A percentile compares a stretch with the other conserved stretches of the same genome.
Evolutionary conservation across 2,888 invertebrate species (phyloP).

Genomic region (Thecocarcelia acutangulata): DNA sequence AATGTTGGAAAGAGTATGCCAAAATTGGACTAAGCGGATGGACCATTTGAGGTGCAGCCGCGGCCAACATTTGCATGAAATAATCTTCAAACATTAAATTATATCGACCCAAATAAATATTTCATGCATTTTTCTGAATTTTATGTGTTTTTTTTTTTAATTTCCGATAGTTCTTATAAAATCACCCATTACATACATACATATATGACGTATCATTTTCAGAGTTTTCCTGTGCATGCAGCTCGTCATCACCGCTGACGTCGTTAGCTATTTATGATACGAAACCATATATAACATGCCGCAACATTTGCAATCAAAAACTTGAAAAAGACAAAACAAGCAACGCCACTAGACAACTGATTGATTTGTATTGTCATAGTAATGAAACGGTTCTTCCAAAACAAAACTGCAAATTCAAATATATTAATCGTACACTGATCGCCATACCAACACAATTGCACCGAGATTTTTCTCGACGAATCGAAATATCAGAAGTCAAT

Average conservation of each 20-base stretch:
- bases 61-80: no score
- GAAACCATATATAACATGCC: constrained; percentile 76
- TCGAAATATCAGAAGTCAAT: constrained; percentile 67
- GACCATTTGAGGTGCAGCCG: no score
- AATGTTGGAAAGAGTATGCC: no score
- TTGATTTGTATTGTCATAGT: constrained; percentile 44
- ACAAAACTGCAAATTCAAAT: constrained; percentile 74
- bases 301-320: constrained; percentile 71
- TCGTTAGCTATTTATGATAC: constrained; percentile 74
- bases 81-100: no score
- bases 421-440: constrained; percentile 73
- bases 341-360: constrained; percentile 18
- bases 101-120: no score
- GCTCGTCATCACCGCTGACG: constrained; percentile 63
- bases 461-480: constrained; percentile 58
- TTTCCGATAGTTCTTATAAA: no score
- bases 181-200: no score
- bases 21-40: no score
- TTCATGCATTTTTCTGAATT: no score
- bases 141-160: no score
- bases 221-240: constrained; percentile 82
- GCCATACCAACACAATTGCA: constrained; percentile 60
- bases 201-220: constrained; percentile 50
- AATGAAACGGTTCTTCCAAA: constrained; percentile 50
- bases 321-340: neutral